Percentiles rank a stretch among this genome's conserved stretches.
Conservation (phyloP, 2,888 invertebrate genomes). For the Pecten maximus region DNA sequence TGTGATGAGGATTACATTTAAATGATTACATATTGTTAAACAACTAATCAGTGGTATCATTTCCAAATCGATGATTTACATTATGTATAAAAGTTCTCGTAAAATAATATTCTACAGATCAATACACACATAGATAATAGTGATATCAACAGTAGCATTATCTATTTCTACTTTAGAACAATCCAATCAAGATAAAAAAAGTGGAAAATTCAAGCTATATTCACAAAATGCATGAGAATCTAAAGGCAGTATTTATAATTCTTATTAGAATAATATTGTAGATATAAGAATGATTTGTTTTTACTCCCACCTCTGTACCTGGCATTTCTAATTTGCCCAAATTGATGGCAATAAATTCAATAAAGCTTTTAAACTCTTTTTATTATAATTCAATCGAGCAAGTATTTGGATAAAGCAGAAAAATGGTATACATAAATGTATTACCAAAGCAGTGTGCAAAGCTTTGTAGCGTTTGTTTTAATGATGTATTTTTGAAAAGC, state of each 20-base stretch:
- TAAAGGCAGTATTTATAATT: neutral
- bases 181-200: neutral
- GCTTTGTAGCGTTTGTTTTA: neutral
- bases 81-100: too few species aligned
- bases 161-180: neutral
- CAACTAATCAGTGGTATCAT: too few species aligned
- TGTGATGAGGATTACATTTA: too few species aligned
- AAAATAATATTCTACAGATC: too few species aligned
- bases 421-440: neutral
- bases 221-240: neutral
- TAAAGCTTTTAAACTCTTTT: neutral
- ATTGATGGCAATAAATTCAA: too few species aligned
- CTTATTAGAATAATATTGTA: too few species aligned
- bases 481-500: too few species aligned
- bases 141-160: neutral
- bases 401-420: neutral
- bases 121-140: neutral
- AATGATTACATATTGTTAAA: too few species aligned
- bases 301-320: neutral
- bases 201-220: neutral
- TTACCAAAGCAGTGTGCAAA: conserved; percentile 2
- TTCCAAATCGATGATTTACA: too few species aligned
- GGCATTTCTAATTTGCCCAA: neutral
- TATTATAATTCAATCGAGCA: too few species aligned
- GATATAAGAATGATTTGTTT: neutral